These are phyloP conservation scores for Drosophila neutralis DNA, from an alignment of 2,888 invertebrate species.

Conservation along the genomic window DNA sequence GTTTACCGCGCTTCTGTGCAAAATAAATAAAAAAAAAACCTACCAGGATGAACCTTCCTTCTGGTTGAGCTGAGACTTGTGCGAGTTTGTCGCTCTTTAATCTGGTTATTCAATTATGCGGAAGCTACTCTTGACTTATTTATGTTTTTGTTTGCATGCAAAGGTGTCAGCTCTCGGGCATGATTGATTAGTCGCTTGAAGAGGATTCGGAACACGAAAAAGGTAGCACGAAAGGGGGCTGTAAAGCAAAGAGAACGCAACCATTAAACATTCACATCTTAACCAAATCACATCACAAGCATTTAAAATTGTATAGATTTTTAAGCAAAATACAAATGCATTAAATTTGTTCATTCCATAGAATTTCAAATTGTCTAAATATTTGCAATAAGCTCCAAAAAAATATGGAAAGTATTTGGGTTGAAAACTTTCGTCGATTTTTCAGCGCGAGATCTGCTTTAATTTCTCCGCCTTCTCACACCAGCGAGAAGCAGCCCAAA, in stretches of 20 bases:
- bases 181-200: constrained; percentile 58
- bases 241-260: no score
- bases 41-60: constrained; percentile 32
- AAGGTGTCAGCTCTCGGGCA: constrained; percentile 62
- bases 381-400: not conserved
- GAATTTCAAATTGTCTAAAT: not conserved
- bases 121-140: constrained; percentile 54
- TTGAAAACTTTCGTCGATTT: constrained; percentile 16
- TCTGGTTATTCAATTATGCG: constrained; percentile 56
- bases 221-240: not conserved
- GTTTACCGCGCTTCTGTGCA: constrained; percentile 54
- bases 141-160: constrained; percentile 24
- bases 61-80: not conserved
- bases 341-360: not conserved
- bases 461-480: constrained; percentile 50
- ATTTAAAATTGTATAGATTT: not conserved
- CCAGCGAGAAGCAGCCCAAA: constrained; percentile 22
- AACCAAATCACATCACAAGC: not conserved
- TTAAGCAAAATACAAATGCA: not conserved
- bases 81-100: constrained; percentile 15
- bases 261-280: not conserved
- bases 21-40: constrained; percentile 1
- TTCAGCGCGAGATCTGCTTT: not conserved
- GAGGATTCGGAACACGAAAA: not conserved
- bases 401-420: not conserved